phyloP scores from a whole-genome alignment of 2,888 invertebrate genomes.

The Leptopilina drosophilae region DNA sequence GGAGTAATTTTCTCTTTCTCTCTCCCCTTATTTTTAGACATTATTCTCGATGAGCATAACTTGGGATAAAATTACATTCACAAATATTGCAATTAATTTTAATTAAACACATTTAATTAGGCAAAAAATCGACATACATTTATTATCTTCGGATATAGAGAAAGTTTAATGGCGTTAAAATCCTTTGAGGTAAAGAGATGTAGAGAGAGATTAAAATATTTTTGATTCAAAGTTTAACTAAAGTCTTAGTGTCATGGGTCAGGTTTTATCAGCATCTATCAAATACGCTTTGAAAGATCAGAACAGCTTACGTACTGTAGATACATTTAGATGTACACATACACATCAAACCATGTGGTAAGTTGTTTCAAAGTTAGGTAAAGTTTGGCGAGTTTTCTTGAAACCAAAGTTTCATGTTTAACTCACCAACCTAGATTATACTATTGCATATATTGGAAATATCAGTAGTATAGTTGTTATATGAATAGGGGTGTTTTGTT shows the following conservation, averaged over 20 bases:
- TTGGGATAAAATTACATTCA: too few species aligned
- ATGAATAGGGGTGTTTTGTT: neutral
- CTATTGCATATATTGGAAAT: constrained; percentile 14
- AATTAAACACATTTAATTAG: too few species aligned
- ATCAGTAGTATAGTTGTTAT: constrained; percentile 9
- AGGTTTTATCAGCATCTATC: constrained; percentile 26
- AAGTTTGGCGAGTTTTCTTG: constrained; percentile 2
- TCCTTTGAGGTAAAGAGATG: neutral
- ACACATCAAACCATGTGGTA: constrained; percentile 8
- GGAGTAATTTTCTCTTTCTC: too few species aligned
- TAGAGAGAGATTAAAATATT: neutral
- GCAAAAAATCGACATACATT: too few species aligned
- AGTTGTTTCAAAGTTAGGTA: constrained; percentile 11
- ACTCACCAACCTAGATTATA: neutral
- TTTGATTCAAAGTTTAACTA: constrained; percentile 4
- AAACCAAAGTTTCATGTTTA: constrained; percentile 21
- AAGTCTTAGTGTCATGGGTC: constrained; percentile 15
- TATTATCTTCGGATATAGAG: neutral
- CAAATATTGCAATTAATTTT: too few species aligned
- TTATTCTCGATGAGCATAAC: too few species aligned
- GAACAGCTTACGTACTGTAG: neutral
- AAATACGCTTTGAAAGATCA: constrained; percentile 32
- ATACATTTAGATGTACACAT: too few species aligned
- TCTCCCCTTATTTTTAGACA: too few species aligned
- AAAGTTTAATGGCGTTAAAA: neutral